Base-by-base conservation (phyloP, 2,888 invertebrate genomes). In the Drosophila mettleri region DNA sequence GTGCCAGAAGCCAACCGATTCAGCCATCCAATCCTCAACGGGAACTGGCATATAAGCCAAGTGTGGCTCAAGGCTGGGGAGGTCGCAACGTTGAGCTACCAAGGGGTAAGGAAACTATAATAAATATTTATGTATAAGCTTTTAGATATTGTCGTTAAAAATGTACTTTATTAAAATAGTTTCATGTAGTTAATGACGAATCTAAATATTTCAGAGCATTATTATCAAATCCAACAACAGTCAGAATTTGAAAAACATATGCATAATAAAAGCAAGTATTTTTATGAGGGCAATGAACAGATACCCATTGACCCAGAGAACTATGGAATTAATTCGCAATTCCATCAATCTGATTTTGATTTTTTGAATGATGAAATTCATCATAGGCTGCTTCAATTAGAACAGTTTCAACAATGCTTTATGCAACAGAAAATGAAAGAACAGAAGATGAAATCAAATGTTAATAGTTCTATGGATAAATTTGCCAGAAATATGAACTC, bases 61-160 rank as follows among this genome's bases (percentile, higher is more conserved):
- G 81, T 60, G 88, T 92, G 49, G 90, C 92, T n/a, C 92, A 92
- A 61, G 92, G 92, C 31, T 92, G 92, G 92, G 91, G 90, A 63
- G 89, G 92, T 33, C 91, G 91, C n/a, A 88, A 84, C 69, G 82
- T 91, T 51, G 80, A 87, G 58, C 76, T 92, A 49, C 92, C 92
- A 24, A 90, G 84, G 86, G 92, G 92, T 92, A 80, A 80, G 7
- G 9, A 10, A 8, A 12, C 7, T 14, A 41, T 27, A 18, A 27
- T n/a, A n/a, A n/a, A n/a, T n/a, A n/a, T n/a, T n/a, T n/a, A n/a
- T n/a, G n/a, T n/a, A n/a, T n/a, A n/a, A n/a, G n/a, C n/a, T n/a
- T n/a, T n/a, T n/a, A n/a, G n/a, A n/a, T n/a, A n/a, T n/a, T n/a
- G n/a, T n/a, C n/a, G n/a, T n/a, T n/a, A n/a, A n/a, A n/a, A n/a